Conservation (phyloP, 2,797 vertebrate species). For the Melanotaenia parkinsoni region DNA sequence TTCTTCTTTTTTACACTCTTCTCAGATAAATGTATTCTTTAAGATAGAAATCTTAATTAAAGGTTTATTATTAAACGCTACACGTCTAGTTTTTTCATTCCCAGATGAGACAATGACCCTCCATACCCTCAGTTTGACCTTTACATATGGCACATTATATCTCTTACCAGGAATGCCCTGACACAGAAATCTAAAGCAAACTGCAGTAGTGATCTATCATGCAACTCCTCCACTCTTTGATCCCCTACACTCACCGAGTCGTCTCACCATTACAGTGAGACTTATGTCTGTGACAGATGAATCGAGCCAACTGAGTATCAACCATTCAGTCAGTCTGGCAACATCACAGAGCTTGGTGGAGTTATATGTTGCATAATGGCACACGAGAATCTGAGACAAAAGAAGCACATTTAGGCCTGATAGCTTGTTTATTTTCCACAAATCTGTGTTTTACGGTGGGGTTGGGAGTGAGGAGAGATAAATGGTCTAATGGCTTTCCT, state of each 20-base stretch:
- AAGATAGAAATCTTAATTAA: background rate
- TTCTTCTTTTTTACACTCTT: background rate
- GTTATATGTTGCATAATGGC: slow-evolving; percentile 47
- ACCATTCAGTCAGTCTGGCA: slow-evolving; percentile 16
- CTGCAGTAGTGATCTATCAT: slow-evolving; percentile 33
- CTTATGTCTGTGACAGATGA: slow-evolving; percentile 21
- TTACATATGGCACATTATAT: slow-evolving; percentile 4
- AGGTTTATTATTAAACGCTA: background rate
- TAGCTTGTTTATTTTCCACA: slow-evolving; percentile 73
- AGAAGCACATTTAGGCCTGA: slow-evolving; percentile 53
- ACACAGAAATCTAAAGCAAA: slow-evolving; percentile 21
- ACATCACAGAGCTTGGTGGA: slow-evolving; percentile 9
- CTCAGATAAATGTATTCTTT: slow-evolving; percentile 1
- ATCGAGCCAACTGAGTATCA: slow-evolving; percentile 17
- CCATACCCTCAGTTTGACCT: slow-evolving; percentile 35
- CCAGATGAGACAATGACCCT: background rate
- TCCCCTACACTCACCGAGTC: slow-evolving; percentile 14
- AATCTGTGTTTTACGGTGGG: slow-evolving; percentile 51
- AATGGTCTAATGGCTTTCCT: slow-evolving; percentile 79
- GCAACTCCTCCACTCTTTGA: slow-evolving; percentile 28
- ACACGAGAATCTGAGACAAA: slow-evolving; percentile 51
- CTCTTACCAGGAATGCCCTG: slow-evolving; percentile 34
- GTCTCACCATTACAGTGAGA: slow-evolving; percentile 6
- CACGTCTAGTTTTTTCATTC: background rate
- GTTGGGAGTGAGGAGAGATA: slow-evolving; percentile 69